Percentiles rank a stretch among this genome's conserved stretches.
phyloP scores from a whole-genome alignment of 1,140 invertebrate genomes.

The Aphelinus atriplicis region DNA sequence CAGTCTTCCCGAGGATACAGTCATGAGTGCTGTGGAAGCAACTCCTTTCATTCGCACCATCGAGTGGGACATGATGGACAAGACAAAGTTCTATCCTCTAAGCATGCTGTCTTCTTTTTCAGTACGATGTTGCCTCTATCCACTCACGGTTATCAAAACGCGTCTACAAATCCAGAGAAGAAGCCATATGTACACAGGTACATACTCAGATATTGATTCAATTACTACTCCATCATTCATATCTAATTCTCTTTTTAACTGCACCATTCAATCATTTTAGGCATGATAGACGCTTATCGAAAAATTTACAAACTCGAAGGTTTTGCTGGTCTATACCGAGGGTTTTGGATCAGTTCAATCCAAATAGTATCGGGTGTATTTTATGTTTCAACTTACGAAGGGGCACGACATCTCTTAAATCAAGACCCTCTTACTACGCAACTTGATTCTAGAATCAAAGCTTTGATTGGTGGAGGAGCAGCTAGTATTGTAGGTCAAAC shows the following conservation, averaged over 20 bases:
- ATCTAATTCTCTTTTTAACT: conserved; percentile 13
- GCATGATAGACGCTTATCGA: conserved; percentile 89
- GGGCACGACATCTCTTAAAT: conserved; percentile 82
- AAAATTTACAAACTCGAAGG: conserved; percentile 94
- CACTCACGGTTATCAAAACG: conserved; percentile 96
- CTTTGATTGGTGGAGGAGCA: conserved; percentile 83
- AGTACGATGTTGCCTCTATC: conserved; percentile 91
- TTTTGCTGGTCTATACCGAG: conserved; percentile 86
- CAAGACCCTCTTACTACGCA: conserved; percentile 64
- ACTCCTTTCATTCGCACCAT: conserved; percentile 84
- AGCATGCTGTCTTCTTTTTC: conserved; percentile 88
- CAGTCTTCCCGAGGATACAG: conserved; percentile 34
- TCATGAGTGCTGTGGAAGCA: conserved; percentile 66
- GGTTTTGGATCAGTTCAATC: conserved; percentile 94
- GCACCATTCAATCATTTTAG: conserved; percentile 57
- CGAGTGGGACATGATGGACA: conserved; percentile 99
- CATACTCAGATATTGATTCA: conserved; percentile 16
- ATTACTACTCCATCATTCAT: background rate
- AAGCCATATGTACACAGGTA: conserved; percentile 84
- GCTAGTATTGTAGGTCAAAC: conserved; percentile 95
- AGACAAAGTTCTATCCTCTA: conserved; percentile 90
- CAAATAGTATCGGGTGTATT: conserved; percentile 88
- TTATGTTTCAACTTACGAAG: conserved; percentile 97
- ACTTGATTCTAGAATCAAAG: conserved; percentile 73
- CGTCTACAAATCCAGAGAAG: conserved; percentile 90